These are phyloP conservation scores for Rhodeus uyekii DNA, from an alignment of 2,797 vertebrate genomes.

Conservation along the genomic window DNA sequence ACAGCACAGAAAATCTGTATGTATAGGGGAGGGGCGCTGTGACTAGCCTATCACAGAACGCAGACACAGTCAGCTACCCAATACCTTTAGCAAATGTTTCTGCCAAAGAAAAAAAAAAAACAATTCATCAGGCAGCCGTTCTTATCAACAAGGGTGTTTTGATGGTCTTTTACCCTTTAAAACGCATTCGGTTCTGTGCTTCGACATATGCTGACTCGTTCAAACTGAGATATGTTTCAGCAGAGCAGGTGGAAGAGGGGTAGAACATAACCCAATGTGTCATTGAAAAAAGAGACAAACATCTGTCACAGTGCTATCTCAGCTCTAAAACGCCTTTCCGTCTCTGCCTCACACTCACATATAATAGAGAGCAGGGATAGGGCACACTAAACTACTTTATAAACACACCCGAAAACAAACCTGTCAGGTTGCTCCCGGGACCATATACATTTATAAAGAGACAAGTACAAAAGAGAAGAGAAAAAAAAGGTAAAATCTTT, in stretches of 20 bases:
- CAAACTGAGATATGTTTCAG: slow-evolving; percentile 9
- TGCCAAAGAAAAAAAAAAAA: not conserved
- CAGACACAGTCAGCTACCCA: no score
- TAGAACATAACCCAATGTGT: slow-evolving; percentile 18
- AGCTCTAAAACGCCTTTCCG: slow-evolving; percentile 21
- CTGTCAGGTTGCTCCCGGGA: not conserved
- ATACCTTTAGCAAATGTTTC: not conserved
- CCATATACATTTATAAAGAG: not conserved
- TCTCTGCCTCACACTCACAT: slow-evolving; percentile 3
- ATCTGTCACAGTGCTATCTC: slow-evolving; percentile 44
- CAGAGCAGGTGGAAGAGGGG: slow-evolving; percentile 28
- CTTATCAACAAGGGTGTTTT: slow-evolving; percentile 16
- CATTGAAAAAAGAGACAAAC: slow-evolving; percentile 38
- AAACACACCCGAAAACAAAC: slow-evolving; percentile 35
- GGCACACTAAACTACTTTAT: slow-evolving; percentile 34
- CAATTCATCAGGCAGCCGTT: not conserved
- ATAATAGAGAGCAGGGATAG: not conserved
- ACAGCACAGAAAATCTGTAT: no score
- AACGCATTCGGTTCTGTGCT: not conserved
- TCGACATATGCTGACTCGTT: slow-evolving; percentile 26
- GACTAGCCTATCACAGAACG: no score
- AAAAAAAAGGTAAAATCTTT: not conserved
- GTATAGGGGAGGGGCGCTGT: no score
- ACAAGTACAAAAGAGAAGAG: not conserved
- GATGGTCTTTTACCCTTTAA: slow-evolving; percentile 21